phyloP scores from a whole-genome alignment of 1,140 invertebrate species.

The Drosophila persimilis region DNA sequence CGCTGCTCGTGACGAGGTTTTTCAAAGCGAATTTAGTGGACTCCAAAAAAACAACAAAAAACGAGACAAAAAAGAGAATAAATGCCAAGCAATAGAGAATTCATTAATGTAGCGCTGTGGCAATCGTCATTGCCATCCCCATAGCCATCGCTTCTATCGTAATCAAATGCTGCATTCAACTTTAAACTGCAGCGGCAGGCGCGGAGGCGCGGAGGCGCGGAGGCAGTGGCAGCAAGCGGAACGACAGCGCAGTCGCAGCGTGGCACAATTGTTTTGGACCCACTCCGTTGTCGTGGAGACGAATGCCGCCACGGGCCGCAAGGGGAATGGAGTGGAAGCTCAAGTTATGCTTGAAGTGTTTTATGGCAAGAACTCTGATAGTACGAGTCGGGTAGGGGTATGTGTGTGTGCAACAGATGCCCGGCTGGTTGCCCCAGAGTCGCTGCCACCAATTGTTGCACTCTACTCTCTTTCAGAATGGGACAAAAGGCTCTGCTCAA shows the following conservation, averaged over 20 bases:
- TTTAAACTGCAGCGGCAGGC: slow-evolving; percentile 55
- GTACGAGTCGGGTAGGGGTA: not conserved
- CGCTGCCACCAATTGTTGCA: slow-evolving; percentile 67
- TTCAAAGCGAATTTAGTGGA: slow-evolving; percentile 49
- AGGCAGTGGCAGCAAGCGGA: slow-evolving; percentile 50
- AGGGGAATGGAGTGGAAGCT: slow-evolving; percentile 25
- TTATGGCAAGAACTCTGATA: slow-evolving; percentile 55
- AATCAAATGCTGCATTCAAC: slow-evolving; percentile 60
- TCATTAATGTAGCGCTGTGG: slow-evolving; percentile 59
- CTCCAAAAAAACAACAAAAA: slow-evolving; percentile 35
- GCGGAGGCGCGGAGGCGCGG: slow-evolving; percentile 8
- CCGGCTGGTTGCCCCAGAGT: slow-evolving; percentile 19
- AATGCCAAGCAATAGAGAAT: slow-evolving; percentile 33
- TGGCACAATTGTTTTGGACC: slow-evolving; percentile 61
- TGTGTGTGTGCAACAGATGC: slow-evolving; percentile 56
- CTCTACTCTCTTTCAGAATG: slow-evolving; percentile 34
- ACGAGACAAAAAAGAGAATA: slow-evolving; percentile 1
- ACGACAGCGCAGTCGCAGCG: slow-evolving; percentile 46
- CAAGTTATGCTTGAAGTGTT: slow-evolving; percentile 73
- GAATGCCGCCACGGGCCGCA: slow-evolving; percentile 3
- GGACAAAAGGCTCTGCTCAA: slow-evolving; percentile 29
- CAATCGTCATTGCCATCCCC: slow-evolving; percentile 19
- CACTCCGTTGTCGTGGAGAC: slow-evolving; percentile 56
- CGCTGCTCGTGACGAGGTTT: slow-evolving; percentile 47
- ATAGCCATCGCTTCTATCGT: slow-evolving; percentile 11